Evolutionary conservation across 2,113 vertebrate species (phyloP).

Genomic region (Psophia crepitans): DNA sequence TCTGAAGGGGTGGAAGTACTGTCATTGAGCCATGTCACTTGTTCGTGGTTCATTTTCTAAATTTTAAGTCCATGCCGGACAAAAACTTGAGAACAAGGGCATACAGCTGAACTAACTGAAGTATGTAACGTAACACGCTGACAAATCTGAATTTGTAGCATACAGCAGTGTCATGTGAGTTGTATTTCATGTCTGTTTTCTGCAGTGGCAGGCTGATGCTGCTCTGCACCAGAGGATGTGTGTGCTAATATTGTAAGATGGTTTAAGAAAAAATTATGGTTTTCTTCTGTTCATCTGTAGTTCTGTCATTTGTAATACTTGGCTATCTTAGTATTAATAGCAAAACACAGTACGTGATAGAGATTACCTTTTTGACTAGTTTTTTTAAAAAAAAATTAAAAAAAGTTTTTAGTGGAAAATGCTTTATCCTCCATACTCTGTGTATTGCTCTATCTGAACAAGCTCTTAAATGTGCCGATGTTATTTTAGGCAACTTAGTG

Average conservation of each 20-base stretch:
- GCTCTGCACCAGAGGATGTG: not conserved
- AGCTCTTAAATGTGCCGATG: not conserved
- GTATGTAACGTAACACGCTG: fast-evolving
- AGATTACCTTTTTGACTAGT: not conserved
- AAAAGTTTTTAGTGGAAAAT: not conserved
- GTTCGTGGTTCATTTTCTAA: not conserved
- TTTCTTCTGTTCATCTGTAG: not conserved
- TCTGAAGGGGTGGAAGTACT: not conserved
- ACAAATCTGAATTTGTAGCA: not conserved
- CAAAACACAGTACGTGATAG: not conserved
- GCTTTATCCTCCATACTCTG: not conserved
- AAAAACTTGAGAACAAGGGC: not conserved
- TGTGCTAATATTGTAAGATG: not conserved
- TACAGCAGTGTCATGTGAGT: fast-evolving
- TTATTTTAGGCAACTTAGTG: not conserved
- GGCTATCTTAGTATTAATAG: not conserved
- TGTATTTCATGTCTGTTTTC: not conserved
- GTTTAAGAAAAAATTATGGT: not conserved
- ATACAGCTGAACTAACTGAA: not conserved
- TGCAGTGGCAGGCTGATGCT: not conserved
- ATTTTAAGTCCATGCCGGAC: fast-evolving
- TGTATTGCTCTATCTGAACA: not conserved
- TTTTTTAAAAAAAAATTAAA: fast-evolving
- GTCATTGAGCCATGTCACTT: fast-evolving
- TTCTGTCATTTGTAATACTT: not conserved